Evolutionary conservation across 1,140 invertebrate genomes (phyloP), one percentile per base, ranked within the genome.

Genomic region (Bombus balteatus): DNA sequence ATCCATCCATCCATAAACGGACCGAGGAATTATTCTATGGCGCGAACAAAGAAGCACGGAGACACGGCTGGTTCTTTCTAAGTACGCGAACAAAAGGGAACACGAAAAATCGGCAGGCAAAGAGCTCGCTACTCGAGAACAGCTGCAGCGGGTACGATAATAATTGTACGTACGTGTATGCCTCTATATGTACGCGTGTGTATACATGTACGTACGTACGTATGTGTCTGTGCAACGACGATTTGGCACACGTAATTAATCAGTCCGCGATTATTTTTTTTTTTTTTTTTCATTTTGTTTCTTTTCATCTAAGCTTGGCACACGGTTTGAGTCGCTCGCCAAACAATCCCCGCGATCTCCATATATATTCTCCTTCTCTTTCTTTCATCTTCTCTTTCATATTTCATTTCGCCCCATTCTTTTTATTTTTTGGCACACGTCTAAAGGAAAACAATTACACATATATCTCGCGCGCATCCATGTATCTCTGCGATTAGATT

Each of bases 231-330:
- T 79, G 74, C 82, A 88, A 90, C 86, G 85, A 89, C 86, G 82
- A 91, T 94, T 94, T 94, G 93, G 93, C 93, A 94, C 92, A 87
- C 90, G 87, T 92, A 90, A 84, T 74, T 81, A 79, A 85, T 87
- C 75, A 43, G 75, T 84, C 75, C 75, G 57, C 76, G 75, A 79
- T 71, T 57, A 15, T 81, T 85, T 39, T 32, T 32, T 62, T 41
- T 9, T 81, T 81, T 37, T 65, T 32, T 65, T 66, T 18, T 41
- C 25, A 18, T 41, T 41, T 68, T 68, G 34, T 68, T 68, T 37
- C 59, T 62, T 62, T 32, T 74, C 86, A 87, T 37, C 47, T 72
- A 83, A 83, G 81, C 83, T 93, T 94, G 93, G 93, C 93, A 94
- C 92, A 90, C 84, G 86, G 88, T 90, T 79, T 89, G 87, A 89